Evolutionary conservation across 2,113 vertebrate species (phyloP).

Genomic region (Struthio camelus): DNA sequence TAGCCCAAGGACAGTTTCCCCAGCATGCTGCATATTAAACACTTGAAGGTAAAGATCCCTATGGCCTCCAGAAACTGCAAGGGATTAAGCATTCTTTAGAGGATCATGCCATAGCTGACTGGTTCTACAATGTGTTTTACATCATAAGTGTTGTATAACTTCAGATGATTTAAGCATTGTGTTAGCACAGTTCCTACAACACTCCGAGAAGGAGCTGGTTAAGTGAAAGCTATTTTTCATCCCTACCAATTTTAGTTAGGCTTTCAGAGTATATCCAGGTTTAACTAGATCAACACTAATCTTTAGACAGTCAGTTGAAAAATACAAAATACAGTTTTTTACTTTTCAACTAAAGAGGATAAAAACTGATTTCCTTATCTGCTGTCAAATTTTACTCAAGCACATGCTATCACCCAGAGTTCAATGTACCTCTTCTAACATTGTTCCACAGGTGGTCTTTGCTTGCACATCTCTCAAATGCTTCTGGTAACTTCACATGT

Average conservation of each 20-base stretch:
- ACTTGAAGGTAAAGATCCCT: not conserved
- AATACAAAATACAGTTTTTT: not conserved
- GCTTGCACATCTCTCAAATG: slow-evolving; percentile 96
- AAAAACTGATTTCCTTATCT: not conserved
- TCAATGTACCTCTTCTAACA: slow-evolving; percentile 88
- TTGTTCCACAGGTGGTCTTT: slow-evolving; percentile 99
- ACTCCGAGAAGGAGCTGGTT: not conserved
- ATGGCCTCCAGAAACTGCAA: not conserved
- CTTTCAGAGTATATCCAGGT: not conserved
- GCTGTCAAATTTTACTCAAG: not conserved
- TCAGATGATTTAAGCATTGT: accelerated
- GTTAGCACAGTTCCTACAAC: not conserved
- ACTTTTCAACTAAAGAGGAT: not conserved
- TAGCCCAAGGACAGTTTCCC: not conserved
- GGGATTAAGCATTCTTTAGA: slow-evolving; percentile 44
- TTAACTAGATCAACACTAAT: not conserved
- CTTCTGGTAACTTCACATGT: slow-evolving; percentile 94
- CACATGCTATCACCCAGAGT: not conserved
- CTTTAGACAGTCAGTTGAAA: not conserved
- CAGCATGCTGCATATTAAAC: not conserved
- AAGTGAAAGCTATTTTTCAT: not conserved
- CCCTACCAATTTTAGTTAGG: not conserved
- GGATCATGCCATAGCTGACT: not conserved
- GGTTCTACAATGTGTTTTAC: not conserved
- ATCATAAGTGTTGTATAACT: accelerated